Conservation (phyloP, 2,113 vertebrate genomes). For the Spheniscus mendiculus region DNA sequence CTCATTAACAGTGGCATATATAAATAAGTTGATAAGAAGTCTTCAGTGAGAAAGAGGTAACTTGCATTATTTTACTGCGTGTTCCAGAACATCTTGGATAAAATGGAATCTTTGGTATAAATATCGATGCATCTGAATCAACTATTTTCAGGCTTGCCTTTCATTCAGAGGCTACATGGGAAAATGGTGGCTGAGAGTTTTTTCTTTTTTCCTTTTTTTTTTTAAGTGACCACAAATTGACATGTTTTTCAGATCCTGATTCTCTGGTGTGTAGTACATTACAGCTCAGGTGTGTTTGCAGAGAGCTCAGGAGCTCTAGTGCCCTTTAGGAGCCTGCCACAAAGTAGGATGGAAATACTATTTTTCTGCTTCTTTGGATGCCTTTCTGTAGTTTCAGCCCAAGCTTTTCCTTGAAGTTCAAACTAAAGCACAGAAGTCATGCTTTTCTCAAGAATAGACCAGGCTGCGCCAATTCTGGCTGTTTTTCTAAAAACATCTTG, state of each 20-base stretch:
- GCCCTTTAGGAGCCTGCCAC: neutral
- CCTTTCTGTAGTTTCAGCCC: neutral
- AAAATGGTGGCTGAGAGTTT: neutral
- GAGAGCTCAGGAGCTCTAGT: neutral
- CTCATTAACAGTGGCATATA: neutral
- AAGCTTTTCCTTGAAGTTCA: neutral
- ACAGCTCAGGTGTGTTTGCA: neutral
- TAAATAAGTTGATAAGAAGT: neutral
- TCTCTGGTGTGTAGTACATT: neutral
- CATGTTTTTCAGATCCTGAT: neutral
- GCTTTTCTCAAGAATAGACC: neutral
- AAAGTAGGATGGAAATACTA: neutral
- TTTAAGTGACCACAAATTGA: neutral
- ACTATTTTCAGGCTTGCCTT: neutral
- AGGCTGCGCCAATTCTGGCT: neutral
- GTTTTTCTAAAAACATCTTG: neutral
- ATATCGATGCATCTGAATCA: neutral
- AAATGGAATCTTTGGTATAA: conserved; percentile 1
- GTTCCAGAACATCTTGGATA: neutral
- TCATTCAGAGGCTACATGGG: neutral
- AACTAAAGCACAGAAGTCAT: neutral
- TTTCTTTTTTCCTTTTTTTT: neutral
- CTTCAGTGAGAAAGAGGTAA: neutral
- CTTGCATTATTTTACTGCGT: neutral
- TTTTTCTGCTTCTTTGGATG: neutral